Base-by-base conservation (phyloP, 1,140 invertebrate species). In the Bombus fervidus region DNA sequence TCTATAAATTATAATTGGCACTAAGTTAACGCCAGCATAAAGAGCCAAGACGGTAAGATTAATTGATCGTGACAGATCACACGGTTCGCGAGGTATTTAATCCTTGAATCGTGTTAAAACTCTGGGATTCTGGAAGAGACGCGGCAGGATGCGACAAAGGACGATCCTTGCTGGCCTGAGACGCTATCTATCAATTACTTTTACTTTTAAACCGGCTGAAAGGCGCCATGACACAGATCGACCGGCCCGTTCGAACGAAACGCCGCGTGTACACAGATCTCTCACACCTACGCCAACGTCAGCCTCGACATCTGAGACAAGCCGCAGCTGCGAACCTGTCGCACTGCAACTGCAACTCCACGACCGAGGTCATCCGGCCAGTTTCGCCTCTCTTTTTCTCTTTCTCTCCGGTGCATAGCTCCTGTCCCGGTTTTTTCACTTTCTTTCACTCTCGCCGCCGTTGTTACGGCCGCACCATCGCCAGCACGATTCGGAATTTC, bases 341-440 rank as follows among this genome's bases (percentile, higher is more conserved):
- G 81, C 81, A 75, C 64, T 82, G 74, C 76, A 79, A 74, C 77
- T 81, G 82, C 87, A 85, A 73, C 85, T 82, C 68, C 77, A 68
- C 80, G 69, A 82, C 81, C 88, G 89, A 89, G 88, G 88, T 90
- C 89, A 89, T 83, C 77, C 88, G 76, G 82, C 75, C 89, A 85
- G 83, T 71, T 75, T 86, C 83, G 74, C 74, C 59, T 66, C 79
- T 80, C 77, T 81, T 81, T 85, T 81, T 34, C 79, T 82, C 73
- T 28, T 47, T 75, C 62, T 78, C 64, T 31, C 39, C 37, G 18
- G 53, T 62, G 68, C 74, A 66, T 66, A 75, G 77, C 75, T 74
- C 47, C 37, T 73, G 77, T 47, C 37, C 37, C 43, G 73, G 47
- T 66, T 90, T 89, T 89, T 90, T 90, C 89, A 89, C 88, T 90